These are phyloP conservation scores for Drosophila subpulchrella DNA, from an alignment of 1,140 invertebrate genomes.

Conservation along the genomic window DNA sequence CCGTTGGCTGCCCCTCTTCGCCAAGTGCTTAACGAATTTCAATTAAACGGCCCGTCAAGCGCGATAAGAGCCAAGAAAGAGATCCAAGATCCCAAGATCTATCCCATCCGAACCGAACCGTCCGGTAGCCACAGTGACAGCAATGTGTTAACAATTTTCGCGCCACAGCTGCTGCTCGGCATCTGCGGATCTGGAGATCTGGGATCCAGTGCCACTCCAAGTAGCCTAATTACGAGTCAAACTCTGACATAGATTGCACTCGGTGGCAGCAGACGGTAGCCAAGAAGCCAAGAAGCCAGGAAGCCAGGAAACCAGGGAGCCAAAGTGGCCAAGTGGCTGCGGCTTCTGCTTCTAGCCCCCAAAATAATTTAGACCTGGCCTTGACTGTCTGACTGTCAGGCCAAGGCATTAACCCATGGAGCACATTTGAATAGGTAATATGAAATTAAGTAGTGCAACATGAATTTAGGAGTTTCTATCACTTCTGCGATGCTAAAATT, in stretches of 20 bases:
- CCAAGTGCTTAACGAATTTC: slow-evolving; percentile 63
- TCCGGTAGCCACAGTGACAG: slow-evolving; percentile 66
- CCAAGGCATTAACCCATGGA: slow-evolving; percentile 14
- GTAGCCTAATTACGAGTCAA: slow-evolving; percentile 78
- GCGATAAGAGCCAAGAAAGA: slow-evolving; percentile 55
- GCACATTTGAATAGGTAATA: not conserved
- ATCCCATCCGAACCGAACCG: slow-evolving; percentile 15
- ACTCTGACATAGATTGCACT: slow-evolving; percentile 68
- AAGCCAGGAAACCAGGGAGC: slow-evolving; percentile 27
- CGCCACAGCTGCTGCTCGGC: slow-evolving; percentile 58
- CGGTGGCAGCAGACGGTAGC: slow-evolving; percentile 57
- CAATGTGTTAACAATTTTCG: slow-evolving; percentile 82
- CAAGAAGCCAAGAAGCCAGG: slow-evolving; percentile 26
- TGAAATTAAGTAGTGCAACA: not conserved
- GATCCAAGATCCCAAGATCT: slow-evolving; percentile 30
- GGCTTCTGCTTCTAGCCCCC: slow-evolving; percentile 37
- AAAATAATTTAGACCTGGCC: slow-evolving; percentile 44
- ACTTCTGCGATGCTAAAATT: not conserved
- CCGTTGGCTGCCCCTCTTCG: slow-evolving; percentile 30
- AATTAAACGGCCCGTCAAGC: slow-evolving; percentile 75
- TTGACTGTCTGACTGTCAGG: slow-evolving; percentile 24
- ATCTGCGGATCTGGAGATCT: slow-evolving; percentile 23
- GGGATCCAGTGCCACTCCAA: slow-evolving; percentile 47
- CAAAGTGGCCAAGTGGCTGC: slow-evolving; percentile 17
- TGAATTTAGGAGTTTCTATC: not conserved